Percentiles rank a stretch among this genome's conserved stretches.
phyloP scores from a whole-genome alignment of 2,113 vertebrate genomes.

The Lepus americanus region DNA sequence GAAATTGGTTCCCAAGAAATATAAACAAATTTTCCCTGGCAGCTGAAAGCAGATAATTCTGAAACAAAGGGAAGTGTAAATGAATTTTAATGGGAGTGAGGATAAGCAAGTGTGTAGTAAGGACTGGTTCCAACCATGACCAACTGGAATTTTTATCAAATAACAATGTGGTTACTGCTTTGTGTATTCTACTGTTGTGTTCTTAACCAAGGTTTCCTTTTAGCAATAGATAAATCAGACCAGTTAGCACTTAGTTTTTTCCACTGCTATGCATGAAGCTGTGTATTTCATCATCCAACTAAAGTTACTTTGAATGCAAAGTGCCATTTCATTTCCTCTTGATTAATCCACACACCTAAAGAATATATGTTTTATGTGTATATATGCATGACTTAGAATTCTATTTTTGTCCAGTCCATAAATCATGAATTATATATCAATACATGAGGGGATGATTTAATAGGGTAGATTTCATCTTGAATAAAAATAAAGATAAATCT shows the following conservation, averaged over 20 bases:
- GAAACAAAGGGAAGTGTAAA: constrained; percentile 66
- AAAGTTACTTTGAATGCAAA: constrained; percentile 40
- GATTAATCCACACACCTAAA: not conserved
- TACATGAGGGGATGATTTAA: constrained; percentile 2
- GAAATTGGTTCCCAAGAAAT: constrained; percentile 64
- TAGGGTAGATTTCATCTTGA: not conserved
- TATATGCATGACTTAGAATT: not conserved
- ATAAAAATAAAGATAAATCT: not conserved
- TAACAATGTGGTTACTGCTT: not conserved
- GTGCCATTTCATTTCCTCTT: not conserved
- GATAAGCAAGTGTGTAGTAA: not conserved
- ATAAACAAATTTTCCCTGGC: constrained; percentile 74
- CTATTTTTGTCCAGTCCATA: constrained; percentile 29
- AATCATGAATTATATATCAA: constrained; percentile 5
- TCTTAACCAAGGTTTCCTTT: constrained; percentile 6
- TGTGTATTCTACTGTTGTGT: not conserved
- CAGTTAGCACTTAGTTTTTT: not conserved
- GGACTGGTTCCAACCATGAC: not conserved
- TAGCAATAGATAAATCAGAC: not conserved
- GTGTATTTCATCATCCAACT: not conserved
- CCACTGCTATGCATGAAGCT: not conserved
- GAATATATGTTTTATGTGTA: not conserved
- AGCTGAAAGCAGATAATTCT: constrained; percentile 63
- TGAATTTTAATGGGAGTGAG: constrained; percentile 49
- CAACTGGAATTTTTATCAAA: not conserved